Conservation (phyloP, 2,113 vertebrate species). For the Saccopteryx bilineata region DNA sequence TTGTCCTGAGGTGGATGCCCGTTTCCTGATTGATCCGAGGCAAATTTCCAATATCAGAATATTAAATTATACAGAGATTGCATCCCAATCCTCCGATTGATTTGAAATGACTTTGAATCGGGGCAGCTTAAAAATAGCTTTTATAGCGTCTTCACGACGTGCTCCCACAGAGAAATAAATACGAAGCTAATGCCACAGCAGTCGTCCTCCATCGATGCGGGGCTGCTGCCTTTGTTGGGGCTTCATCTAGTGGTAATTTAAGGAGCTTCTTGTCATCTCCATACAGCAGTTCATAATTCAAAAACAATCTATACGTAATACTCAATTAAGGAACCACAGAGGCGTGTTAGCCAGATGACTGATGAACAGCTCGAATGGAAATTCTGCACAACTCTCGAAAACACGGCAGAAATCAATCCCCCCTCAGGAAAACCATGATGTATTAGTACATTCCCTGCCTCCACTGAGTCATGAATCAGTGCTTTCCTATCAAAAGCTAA, state of each 20-base stretch:
- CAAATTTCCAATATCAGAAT: neutral
- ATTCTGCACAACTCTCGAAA: conserved; percentile 22
- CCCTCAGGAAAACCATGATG: neutral
- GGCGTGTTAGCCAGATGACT: conserved; percentile 24
- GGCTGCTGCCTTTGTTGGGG: neutral
- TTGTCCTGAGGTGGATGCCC: neutral
- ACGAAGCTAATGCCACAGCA: neutral
- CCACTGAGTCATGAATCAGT: neutral
- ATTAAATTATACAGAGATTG: conserved; percentile 26
- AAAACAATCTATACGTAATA: conserved; percentile 23
- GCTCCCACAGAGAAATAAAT: neutral
- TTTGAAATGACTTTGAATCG: conserved; percentile 65
- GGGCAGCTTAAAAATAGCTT: conserved; percentile 64
- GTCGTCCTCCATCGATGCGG: neutral
- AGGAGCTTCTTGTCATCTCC: conserved; percentile 56
- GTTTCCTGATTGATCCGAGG: conserved; percentile 15
- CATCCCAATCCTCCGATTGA: conserved; percentile 46
- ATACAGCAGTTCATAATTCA: conserved; percentile 63
- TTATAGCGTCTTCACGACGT: conserved; percentile 35
- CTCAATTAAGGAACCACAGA: conserved; percentile 57
- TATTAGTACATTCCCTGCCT: neutral
- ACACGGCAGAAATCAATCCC: neutral
- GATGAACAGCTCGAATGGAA: neutral
- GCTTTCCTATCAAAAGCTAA: neutral
- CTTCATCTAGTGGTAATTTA: conserved; percentile 35